Conservation (phyloP, 2,113 vertebrate genomes). For the Lophura nycthemera region DNA sequence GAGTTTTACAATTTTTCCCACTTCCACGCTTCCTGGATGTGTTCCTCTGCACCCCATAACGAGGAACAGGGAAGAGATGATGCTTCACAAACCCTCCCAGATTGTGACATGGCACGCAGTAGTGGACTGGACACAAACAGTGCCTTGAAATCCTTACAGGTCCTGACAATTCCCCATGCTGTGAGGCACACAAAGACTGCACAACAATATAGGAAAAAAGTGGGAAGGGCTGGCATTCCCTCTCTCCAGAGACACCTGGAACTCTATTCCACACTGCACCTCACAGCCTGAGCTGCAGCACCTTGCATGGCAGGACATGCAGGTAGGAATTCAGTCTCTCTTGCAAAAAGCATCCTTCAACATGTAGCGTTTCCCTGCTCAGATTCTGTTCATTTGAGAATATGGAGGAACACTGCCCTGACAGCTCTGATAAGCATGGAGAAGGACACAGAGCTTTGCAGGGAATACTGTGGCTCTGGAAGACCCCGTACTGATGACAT, state of each 20-base stretch:
- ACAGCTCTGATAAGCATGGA: not conserved
- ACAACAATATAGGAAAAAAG: rapidly evolving
- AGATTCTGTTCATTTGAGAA: not conserved
- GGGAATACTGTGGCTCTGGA: rapidly evolving
- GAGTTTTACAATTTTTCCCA: not conserved
- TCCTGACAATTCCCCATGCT: not conserved
- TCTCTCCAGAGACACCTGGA: not conserved
- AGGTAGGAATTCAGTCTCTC: not conserved
- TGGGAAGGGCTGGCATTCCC: not conserved
- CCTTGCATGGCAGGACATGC: rapidly evolving
- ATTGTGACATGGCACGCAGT: not conserved
- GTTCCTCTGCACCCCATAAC: not conserved
- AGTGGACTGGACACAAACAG: not conserved
- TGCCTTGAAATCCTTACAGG: not conserved
- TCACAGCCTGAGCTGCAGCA: rapidly evolving
- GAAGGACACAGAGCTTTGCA: not conserved
- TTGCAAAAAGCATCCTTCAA: not conserved
- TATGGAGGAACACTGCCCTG: rapidly evolving
- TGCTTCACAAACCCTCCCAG: not conserved
- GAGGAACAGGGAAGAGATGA: not conserved
- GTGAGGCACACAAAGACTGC: rapidly evolving
- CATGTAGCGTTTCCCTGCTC: rapidly evolving
- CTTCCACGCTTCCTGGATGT: not conserved
- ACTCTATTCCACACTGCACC: not conserved
- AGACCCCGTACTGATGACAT: rapidly evolving